These are phyloP conservation scores for Noctilio leporinus DNA, from an alignment of 2,113 vertebrate species.

Conservation along the genomic window DNA sequence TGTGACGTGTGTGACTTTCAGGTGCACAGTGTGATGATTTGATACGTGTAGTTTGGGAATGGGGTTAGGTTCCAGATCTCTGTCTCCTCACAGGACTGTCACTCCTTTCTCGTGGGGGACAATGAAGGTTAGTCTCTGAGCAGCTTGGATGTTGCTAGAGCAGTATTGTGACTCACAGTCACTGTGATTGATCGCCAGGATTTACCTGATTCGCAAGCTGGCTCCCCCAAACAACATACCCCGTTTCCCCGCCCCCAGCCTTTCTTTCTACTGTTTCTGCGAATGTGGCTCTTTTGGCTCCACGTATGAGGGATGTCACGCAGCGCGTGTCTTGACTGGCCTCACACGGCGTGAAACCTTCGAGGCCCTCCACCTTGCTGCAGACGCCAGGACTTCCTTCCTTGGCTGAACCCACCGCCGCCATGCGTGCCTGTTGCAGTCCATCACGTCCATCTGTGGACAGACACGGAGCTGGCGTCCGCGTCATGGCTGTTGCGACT, in stretches of 20 bases:
- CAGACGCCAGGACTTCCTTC: no score
- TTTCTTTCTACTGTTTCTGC: background rate
- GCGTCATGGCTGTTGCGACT: no score
- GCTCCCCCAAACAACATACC: background rate
- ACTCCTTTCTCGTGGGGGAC: background rate
- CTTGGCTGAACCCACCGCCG: no score
- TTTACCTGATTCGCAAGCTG: background rate
- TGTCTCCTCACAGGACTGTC: no score
- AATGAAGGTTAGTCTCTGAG: no score
- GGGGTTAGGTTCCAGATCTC: no score
- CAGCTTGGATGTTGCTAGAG: no score
- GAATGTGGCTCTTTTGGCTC: background rate
- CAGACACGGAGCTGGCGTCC: background rate
- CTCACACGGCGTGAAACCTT: accelerated
- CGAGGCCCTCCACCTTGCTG: no score
- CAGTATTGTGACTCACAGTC: background rate
- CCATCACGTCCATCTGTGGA: background rate
- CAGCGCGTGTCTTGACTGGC: no score
- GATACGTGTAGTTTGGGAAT: background rate
- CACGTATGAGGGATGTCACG: no score
- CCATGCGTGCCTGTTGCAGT: background rate
- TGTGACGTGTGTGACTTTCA: background rate
- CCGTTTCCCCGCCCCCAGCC: background rate
- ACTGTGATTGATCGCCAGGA: background rate
- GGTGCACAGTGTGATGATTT: no score